phyloP scores from a whole-genome alignment of 2,888 invertebrate species.

The Didymodactylos carnosus region DNA sequence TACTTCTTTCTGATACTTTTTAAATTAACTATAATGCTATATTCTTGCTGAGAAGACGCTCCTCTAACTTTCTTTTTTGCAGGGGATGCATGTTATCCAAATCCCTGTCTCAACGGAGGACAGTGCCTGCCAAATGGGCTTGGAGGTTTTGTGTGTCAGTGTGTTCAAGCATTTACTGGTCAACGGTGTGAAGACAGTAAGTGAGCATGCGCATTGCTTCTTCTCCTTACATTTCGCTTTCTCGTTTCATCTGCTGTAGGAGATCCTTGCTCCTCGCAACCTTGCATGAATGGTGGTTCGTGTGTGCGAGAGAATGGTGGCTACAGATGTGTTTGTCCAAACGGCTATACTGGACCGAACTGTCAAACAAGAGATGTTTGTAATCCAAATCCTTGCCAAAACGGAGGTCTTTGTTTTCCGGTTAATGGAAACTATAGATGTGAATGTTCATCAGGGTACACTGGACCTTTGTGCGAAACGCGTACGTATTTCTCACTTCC shows the following conservation, averaged over 20 bases:
- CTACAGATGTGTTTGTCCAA: slow-evolving; percentile 14
- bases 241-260: not conserved
- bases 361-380: slow-evolving; percentile 16
- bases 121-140: not conserved
- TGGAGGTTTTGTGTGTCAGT: not conserved
- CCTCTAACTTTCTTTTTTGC: not conserved
- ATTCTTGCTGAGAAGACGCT: too few relatives aligned
- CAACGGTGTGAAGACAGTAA: slow-evolving; percentile 6
- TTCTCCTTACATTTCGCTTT: not conserved
- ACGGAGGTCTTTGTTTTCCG: not conserved
- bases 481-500: not conserved
- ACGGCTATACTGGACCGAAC: slow-evolving; percentile 13
- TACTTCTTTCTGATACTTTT: too few relatives aligned
- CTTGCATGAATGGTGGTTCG: slow-evolving; percentile 8
- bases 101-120: slow-evolving; percentile 1
- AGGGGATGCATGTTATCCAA: not conserved
- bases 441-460: slow-evolving; percentile 14
- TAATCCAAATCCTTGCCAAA: slow-evolving; percentile 14
- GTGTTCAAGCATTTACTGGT: not conserved
- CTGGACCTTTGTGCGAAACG: slow-evolving; percentile 16
- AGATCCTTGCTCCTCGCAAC: slow-evolving; percentile 4
- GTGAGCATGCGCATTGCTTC: not conserved
- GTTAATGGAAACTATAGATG: not conserved
- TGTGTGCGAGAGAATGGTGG: not conserved
- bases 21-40: too few relatives aligned